Conservation (phyloP, 35 echinoderm and acorn worm genomes). For the Eucidaris tribuloides region DNA sequence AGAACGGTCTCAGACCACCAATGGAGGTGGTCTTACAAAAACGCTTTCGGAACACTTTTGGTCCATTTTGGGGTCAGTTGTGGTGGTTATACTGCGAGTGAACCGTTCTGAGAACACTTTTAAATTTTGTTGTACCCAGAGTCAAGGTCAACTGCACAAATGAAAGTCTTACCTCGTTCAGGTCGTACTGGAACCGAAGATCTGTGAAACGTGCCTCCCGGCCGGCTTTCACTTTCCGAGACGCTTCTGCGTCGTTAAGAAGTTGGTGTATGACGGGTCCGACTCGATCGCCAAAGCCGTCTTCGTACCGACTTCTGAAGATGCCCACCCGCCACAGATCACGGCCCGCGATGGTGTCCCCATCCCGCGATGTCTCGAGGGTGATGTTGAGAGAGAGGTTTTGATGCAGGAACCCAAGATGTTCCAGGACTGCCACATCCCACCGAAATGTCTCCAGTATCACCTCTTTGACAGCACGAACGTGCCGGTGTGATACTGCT, state of each 20-base stretch:
- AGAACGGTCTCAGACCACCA: too few relatives aligned
- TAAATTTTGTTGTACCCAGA: too few relatives aligned
- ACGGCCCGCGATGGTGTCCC: not conserved
- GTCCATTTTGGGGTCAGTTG: too few relatives aligned
- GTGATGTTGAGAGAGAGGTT: constrained; percentile 10
- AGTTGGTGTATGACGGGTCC: constrained; percentile 28
- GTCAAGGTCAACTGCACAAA: too few relatives aligned
- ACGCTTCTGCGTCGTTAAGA: not conserved
- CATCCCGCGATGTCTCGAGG: not conserved
- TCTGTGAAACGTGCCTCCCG: not conserved
- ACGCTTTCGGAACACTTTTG: too few relatives aligned
- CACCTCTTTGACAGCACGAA: not conserved
- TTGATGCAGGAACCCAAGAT: not conserved
- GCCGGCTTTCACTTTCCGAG: not conserved
- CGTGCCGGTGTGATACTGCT: too few relatives aligned
- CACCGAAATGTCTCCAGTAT: not conserved
- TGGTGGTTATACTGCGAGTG: too few relatives aligned
- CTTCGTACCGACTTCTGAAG: constrained; percentile 32
- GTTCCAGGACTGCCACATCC: not conserved
- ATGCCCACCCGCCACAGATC: constrained; percentile 42
- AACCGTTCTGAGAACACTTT: too few relatives aligned
- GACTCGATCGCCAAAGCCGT: constrained; percentile 44
- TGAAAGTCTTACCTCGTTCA: constrained; percentile 36
- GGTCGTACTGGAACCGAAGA: not conserved
- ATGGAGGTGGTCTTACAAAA: too few relatives aligned